Percentiles rank a stretch among this genome's conserved stretches.
Evolutionary conservation across 2,888 invertebrate species (phyloP).

Genomic region (Dendrolimus pini): DNA sequence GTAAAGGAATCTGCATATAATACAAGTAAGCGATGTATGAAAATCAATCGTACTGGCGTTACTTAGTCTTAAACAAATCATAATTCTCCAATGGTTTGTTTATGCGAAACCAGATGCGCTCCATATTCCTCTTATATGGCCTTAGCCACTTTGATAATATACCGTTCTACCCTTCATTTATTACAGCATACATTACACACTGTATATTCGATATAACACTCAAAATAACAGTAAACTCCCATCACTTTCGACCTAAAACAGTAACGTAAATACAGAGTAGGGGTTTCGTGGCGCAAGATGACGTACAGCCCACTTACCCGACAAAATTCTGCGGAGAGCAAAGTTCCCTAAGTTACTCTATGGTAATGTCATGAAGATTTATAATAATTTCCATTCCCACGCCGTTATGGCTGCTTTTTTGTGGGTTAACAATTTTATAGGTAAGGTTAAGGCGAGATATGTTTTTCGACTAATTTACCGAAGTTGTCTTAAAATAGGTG

Average conservation of each 20-base stretch:
- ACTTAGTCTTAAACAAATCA: too few relatives aligned
- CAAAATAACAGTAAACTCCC: conserved; percentile 1
- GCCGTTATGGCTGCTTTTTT: conserved; percentile 56
- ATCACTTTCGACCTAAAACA: conserved; percentile 14
- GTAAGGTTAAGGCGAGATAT: conserved; percentile 47
- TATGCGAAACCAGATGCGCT: too few relatives aligned
- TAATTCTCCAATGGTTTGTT: too few relatives aligned
- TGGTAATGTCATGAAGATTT: conserved; percentile 74
- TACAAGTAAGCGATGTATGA: too few relatives aligned
- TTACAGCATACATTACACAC: not conserved
- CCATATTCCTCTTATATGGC: too few relatives aligned
- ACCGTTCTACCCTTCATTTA: not conserved
- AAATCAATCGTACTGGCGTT: too few relatives aligned
- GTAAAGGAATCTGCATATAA: too few relatives aligned
- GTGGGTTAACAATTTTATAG: conserved; percentile 52
- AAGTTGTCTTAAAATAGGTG: too few relatives aligned
- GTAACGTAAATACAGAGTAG: conserved; percentile 40
- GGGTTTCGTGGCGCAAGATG: conserved; percentile 43
- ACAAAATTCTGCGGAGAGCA: conserved; percentile 60
- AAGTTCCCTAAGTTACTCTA: conserved; percentile 68
- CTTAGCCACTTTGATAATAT: not conserved
- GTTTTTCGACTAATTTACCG: conserved; percentile 9
- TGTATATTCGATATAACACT: not conserved
- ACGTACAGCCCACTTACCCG: conserved; percentile 70
- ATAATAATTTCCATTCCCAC: conserved; percentile 62